Conservation (phyloP, 2,888 invertebrate genomes). For the Entomobrya proxima region DNA sequence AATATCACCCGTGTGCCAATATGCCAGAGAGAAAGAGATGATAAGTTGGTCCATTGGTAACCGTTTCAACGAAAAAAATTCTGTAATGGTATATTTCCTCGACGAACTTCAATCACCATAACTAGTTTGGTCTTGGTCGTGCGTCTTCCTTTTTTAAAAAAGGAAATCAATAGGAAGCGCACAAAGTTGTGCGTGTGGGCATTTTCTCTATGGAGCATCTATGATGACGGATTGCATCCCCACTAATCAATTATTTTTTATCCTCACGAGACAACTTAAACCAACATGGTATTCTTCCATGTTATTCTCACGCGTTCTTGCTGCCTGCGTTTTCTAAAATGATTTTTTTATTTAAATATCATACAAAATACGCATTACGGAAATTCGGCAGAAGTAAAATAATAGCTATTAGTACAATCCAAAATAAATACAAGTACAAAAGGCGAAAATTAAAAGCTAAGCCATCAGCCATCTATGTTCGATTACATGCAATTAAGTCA, state of each 20-base stretch:
- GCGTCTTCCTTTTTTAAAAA: slow-evolving; percentile 24
- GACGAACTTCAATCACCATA: slow-evolving; percentile 37
- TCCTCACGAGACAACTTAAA: slow-evolving; percentile 62
- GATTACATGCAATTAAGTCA: no score
- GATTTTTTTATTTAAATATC: neutral
- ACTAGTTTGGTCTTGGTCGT: slow-evolving; percentile 29
- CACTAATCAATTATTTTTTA: slow-evolving; percentile 61
- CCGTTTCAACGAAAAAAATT: slow-evolving; percentile 30
- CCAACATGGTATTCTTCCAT: slow-evolving; percentile 53
- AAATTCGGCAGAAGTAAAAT: no score
- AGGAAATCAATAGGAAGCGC: slow-evolving; percentile 48
- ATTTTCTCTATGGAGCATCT: neutral
- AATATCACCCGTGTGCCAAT: neutral
- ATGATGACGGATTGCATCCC: slow-evolving; percentile 57
- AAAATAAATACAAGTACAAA: no score
- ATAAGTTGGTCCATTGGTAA: slow-evolving; percentile 63
- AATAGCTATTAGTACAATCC: no score
- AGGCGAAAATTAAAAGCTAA: no score
- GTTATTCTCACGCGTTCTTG: neutral
- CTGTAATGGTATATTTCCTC: slow-evolving; percentile 29
- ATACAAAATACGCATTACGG: neutral
- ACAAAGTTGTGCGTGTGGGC: neutral
- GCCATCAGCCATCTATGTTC: no score
- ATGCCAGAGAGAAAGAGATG: slow-evolving; percentile 24
- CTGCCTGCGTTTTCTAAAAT: neutral